phyloP scores from a whole-genome alignment of 1,140 invertebrate species.

The Matsumurasca onukii region DNA sequence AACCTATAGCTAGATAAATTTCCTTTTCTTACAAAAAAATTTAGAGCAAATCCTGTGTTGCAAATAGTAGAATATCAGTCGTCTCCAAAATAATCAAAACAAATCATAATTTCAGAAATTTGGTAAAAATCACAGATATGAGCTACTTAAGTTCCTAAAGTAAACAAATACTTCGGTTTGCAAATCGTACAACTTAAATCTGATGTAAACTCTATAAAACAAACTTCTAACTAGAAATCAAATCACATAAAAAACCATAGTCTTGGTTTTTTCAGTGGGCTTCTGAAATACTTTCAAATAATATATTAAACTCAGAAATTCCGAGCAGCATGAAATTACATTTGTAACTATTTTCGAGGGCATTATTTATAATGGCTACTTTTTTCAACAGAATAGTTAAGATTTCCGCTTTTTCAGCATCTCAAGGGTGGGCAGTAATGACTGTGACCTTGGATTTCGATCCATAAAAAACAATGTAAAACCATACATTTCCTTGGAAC shows the following conservation, averaged over 20 bases:
- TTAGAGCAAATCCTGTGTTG: background rate
- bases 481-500: no score
- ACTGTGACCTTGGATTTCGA: no score
- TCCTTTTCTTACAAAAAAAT: background rate
- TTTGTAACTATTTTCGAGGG: no score
- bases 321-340: no score
- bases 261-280: background rate
- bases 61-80: background rate
- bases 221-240: background rate
- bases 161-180: background rate
- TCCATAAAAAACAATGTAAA: no score
- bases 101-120: background rate
- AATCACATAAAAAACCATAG: background rate
- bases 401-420: no score
- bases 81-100: background rate
- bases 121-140: slow-evolving; percentile 15
- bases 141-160: background rate
- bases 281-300: background rate
- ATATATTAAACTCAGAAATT: background rate
- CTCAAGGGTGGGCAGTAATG: no score
- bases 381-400: no score
- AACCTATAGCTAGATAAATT: background rate
- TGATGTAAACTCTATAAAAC: no score
- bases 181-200: no score
- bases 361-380: no score